Evolutionary conservation across 2,888 invertebrate species (phyloP).

Genomic region (Eupeodes luniger): DNA sequence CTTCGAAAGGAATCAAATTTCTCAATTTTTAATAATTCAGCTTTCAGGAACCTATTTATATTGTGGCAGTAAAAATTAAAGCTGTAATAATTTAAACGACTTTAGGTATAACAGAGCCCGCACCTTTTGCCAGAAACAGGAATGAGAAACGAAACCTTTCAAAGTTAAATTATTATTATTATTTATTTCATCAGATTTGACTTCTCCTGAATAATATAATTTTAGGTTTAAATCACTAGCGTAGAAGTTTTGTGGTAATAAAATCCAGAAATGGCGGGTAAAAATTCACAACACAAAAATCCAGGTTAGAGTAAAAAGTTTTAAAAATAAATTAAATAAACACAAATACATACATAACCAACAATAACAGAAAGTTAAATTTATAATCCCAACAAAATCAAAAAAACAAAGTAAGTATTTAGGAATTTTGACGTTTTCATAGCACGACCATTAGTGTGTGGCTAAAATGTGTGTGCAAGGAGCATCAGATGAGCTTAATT

Average conservation of each 20-base stretch:
- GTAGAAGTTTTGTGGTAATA: background rate
- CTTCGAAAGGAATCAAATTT: too few relatives aligned
- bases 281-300: background rate
- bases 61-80: too few relatives aligned
- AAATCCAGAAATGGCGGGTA: background rate
- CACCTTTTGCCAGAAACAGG: too few relatives aligned
- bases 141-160: background rate
- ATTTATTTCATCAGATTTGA: background rate
- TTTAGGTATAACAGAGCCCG: too few relatives aligned
- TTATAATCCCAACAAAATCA: background rate
- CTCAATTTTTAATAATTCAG: too few relatives aligned
- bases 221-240: background rate
- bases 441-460: background rate
- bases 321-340: background rate
- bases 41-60: too few relatives aligned
- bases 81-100: too few relatives aligned
- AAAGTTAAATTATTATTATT: background rate
- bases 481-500: background rate
- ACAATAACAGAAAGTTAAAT: background rate
- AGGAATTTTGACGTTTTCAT: conserved; percentile 12
- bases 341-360: background rate
- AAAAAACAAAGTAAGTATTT: background rate
- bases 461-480: background rate
- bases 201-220: background rate
- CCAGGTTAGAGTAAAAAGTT: background rate